Conservation (phyloP, 2,113 vertebrate genomes). For the Petroica traversi region DNA sequence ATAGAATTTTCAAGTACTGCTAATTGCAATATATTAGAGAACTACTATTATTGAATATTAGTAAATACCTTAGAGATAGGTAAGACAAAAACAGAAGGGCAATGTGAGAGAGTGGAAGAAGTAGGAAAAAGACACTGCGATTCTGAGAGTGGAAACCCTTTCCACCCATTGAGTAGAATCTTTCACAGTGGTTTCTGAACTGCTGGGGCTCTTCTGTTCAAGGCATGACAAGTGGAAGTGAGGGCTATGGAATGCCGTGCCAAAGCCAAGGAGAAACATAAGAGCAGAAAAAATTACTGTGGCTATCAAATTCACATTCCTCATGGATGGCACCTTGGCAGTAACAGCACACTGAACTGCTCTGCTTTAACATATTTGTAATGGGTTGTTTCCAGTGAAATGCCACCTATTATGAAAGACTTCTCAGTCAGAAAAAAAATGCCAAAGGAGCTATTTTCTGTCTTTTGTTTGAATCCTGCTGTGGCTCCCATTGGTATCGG, state of each 20-base stretch:
- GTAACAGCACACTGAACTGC: neutral
- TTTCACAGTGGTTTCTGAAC: neutral
- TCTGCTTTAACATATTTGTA: neutral
- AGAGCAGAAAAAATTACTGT: neutral
- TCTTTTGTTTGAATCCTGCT: neutral
- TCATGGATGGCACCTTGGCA: neutral
- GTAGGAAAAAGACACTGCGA: accelerated
- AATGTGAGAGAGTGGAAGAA: neutral
- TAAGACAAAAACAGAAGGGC: neutral
- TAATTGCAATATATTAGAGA: neutral
- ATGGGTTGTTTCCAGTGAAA: neutral
- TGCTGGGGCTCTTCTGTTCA: neutral
- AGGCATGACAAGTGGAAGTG: neutral
- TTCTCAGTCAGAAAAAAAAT: neutral
- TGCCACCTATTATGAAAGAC: neutral
- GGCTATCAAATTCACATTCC: neutral
- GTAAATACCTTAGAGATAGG: neutral
- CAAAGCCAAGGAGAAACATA: neutral
- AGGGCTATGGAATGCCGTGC: neutral
- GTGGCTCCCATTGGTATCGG: neutral
- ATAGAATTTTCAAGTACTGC: neutral
- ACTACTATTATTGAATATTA: neutral
- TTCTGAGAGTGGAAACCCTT: neutral
- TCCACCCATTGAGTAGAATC: neutral
- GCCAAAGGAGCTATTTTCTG: neutral